phyloP scores from a whole-genome alignment of 2,888 invertebrate genomes.

The Dorcus hopei region DNA sequence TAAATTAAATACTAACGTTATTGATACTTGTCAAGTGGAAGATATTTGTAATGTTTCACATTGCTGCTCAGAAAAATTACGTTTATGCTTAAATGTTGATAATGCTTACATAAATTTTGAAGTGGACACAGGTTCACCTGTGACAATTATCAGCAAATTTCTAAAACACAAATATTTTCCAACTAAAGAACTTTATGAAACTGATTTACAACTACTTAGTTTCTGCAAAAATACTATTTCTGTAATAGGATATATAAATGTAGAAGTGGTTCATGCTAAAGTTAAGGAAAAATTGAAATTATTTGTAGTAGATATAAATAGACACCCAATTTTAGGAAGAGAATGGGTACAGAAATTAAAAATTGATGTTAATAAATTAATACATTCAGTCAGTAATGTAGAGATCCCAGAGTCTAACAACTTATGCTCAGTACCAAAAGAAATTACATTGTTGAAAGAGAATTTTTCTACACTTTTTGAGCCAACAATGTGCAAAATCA shows the following conservation, averaged over 20 bases:
- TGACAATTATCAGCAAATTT: constrained; percentile 13
- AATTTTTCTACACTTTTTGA: constrained; percentile 3
- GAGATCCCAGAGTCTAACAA: no score
- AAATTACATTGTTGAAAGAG: no score
- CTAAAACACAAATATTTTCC: constrained; percentile 4
- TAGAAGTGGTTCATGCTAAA: constrained; percentile 7
- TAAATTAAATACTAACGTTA: no score
- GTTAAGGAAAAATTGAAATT: constrained; percentile 16
- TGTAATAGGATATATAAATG: constrained; percentile 18
- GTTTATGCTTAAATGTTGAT: no score
- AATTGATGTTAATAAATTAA: no score
- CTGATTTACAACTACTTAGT: constrained; percentile 16
- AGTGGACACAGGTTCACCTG: constrained; percentile 26
- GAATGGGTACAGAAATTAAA: constrained; percentile 29
- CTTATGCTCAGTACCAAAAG: no score
- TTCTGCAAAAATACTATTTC: constrained; percentile 17
- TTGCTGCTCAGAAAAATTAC: no score
- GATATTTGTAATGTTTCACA: no score
- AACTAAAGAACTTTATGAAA: neutral
- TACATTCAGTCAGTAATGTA: no score
- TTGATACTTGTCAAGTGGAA: no score
- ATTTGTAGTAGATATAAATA: constrained; percentile 24
- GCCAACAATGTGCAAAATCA: constrained; percentile 14
- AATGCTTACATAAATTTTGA: constrained; percentile 11
- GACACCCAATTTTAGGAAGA: constrained; percentile 28